Evolutionary conservation across 2,888 invertebrate genomes (phyloP).

Genomic region (Lithosia quadra): DNA sequence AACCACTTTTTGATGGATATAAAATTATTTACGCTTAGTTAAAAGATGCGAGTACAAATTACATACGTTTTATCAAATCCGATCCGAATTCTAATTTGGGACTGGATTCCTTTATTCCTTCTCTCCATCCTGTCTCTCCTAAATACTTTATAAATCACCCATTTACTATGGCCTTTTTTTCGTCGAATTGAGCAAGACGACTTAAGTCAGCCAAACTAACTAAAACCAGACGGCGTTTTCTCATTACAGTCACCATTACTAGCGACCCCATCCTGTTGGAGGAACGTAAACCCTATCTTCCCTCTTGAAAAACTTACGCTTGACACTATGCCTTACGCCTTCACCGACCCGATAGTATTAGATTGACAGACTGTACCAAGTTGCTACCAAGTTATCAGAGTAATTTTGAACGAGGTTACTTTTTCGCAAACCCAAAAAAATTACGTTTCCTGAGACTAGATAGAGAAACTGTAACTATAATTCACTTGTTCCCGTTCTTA

Average conservation of each 20-base stretch:
- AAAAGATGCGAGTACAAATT: slow-evolving; percentile 51
- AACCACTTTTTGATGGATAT: slow-evolving; percentile 74
- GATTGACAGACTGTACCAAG: not conserved
- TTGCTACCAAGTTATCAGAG: not conserved
- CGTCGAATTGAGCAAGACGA: not conserved
- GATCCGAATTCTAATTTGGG: slow-evolving; percentile 11
- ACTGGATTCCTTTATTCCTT: not conserved
- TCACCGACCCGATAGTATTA: not conserved
- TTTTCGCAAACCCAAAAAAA: not conserved
- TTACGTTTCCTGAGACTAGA: not conserved
- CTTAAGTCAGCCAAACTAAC: not conserved
- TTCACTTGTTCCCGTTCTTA: not conserved
- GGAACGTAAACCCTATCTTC: not conserved
- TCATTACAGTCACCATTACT: not conserved
- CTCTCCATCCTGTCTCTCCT: no score
- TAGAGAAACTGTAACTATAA: not conserved
- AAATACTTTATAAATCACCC: not conserved
- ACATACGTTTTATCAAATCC: slow-evolving; percentile 37
- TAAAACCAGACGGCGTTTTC: not conserved
- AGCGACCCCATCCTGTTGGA: not conserved
- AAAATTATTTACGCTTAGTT: slow-evolving; percentile 70
- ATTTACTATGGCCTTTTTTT: no score
- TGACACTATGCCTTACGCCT: not conserved
- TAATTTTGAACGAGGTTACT: not conserved
- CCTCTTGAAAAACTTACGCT: not conserved